These are phyloP conservation scores for Saxidomus purpurata DNA, from an alignment of 1,140 invertebrate species.

Conservation along the genomic window DNA sequence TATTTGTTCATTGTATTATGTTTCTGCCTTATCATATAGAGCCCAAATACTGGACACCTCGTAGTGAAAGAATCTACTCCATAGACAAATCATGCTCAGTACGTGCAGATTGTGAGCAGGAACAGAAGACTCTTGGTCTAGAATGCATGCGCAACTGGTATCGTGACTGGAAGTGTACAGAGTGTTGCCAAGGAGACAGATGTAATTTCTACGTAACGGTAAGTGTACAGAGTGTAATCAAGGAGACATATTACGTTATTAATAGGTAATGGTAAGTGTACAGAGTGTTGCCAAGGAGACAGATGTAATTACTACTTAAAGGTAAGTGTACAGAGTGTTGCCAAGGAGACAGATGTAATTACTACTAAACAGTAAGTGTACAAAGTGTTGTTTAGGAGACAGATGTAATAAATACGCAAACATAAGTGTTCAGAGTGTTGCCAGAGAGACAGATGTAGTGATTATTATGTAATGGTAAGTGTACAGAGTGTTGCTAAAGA, in stretches of 20 bases:
- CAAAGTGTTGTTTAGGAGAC: constrained; percentile 98
- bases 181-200: constrained; percentile 98
- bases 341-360: too few relatives aligned
- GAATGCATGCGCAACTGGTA: constrained; percentile 98
- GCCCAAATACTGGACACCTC: constrained; percentile 97
- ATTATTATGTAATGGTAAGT: constrained; percentile 98
- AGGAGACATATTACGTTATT: too few relatives aligned
- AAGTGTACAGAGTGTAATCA: constrained; percentile 93
- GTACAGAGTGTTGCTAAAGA: constrained; percentile 92
- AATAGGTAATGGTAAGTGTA: constrained; percentile 97
- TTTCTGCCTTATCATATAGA: constrained; percentile 87
- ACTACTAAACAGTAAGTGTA: constrained; percentile 97
- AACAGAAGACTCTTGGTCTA: constrained; percentile 86
- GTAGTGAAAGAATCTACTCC: constrained; percentile 97
- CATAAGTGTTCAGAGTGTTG: constrained; percentile 95
- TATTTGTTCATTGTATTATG: too few relatives aligned
- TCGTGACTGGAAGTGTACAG: constrained; percentile 98
- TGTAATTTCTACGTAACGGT: constrained; percentile 99
- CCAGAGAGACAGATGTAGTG: constrained; percentile 97
- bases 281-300: constrained; percentile 98
- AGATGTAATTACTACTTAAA: constrained; percentile 98
- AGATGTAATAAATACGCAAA: constrained; percentile 98
- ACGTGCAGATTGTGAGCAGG: constrained; percentile 92
- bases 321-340: constrained; percentile 95
- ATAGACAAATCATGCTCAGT: constrained; percentile 96